phyloP scores from a whole-genome alignment of 2,113 vertebrate species.

The Maccullochella peelii region DNA sequence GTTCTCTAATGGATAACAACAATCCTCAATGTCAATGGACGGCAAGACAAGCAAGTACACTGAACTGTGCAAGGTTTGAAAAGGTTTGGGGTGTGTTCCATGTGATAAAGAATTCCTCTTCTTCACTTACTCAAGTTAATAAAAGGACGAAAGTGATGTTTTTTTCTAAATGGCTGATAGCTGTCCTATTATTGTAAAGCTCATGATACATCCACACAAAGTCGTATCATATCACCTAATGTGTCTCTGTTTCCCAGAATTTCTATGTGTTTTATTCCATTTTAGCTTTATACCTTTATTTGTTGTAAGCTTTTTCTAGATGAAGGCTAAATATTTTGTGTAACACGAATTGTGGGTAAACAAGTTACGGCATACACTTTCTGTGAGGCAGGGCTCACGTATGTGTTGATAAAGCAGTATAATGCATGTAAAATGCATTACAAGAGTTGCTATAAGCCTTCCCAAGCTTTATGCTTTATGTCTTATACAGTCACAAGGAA shows the following conservation, averaged over 20 bases:
- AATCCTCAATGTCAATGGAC: not conserved
- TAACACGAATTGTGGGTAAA: not conserved
- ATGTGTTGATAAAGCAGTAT: not conserved
- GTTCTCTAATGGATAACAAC: slow-evolving; percentile 13
- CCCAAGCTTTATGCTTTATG: too few species aligned
- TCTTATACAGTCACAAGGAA: too few species aligned
- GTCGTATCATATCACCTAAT: not conserved
- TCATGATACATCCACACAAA: not conserved
- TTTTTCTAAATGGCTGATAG: too few species aligned
- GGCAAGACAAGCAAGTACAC: not conserved
- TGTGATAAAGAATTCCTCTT: not conserved
- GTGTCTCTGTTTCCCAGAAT: not conserved
- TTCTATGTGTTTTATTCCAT: too few species aligned
- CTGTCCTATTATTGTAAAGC: not conserved
- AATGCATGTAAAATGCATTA: not conserved
- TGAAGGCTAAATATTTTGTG: not conserved
- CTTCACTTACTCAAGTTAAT: not conserved
- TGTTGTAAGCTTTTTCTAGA: too few species aligned
- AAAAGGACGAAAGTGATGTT: not conserved
- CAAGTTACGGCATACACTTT: not conserved
- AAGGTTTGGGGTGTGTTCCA: not conserved
- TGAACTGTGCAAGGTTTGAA: not conserved
- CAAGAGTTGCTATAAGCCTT: too few species aligned
- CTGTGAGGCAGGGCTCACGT: too few species aligned
- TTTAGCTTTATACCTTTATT: not conserved